Percentiles rank a stretch among this genome's conserved stretches.
Evolutionary conservation across 2,113 vertebrate species (phyloP).

Genomic region (Parus major): DNA sequence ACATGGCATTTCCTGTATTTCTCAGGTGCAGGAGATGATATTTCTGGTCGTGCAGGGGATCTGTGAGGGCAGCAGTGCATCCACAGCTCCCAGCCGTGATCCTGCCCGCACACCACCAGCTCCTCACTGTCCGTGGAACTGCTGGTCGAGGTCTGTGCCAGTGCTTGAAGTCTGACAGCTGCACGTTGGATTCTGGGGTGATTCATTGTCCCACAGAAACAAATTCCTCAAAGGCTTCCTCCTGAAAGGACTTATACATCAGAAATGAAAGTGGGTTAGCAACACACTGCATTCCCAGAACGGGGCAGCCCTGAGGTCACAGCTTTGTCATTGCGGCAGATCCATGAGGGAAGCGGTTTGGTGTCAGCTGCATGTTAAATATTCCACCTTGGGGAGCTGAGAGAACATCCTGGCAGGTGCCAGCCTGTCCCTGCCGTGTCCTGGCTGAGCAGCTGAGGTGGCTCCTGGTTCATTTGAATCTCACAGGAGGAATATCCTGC

Average conservation of each 20-base stretch:
- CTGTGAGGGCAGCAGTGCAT: neutral
- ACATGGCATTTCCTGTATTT: neutral
- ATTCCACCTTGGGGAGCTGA: neutral
- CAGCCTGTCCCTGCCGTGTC: neutral
- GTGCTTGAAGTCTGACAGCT: neutral
- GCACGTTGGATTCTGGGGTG: neutral
- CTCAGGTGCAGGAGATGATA: neutral
- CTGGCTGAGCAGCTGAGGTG: neutral
- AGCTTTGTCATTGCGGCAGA: neutral
- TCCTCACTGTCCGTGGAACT: neutral
- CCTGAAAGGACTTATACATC: neutral
- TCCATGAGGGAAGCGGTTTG: neutral
- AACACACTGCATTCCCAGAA: neutral
- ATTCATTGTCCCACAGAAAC: neutral
- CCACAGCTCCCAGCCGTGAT: neutral
- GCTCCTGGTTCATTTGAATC: neutral
- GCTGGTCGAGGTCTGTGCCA: accelerated
- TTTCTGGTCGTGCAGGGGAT: neutral
- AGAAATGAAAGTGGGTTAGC: neutral
- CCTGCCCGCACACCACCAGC: neutral
- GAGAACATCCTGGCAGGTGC: neutral
- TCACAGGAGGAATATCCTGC: neutral
- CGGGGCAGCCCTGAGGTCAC: neutral
- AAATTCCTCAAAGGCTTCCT: neutral
- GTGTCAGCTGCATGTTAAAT: neutral